These are phyloP conservation scores for Eupithecia exiguata DNA, from an alignment of 2,888 invertebrate genomes.

Conservation along the genomic window DNA sequence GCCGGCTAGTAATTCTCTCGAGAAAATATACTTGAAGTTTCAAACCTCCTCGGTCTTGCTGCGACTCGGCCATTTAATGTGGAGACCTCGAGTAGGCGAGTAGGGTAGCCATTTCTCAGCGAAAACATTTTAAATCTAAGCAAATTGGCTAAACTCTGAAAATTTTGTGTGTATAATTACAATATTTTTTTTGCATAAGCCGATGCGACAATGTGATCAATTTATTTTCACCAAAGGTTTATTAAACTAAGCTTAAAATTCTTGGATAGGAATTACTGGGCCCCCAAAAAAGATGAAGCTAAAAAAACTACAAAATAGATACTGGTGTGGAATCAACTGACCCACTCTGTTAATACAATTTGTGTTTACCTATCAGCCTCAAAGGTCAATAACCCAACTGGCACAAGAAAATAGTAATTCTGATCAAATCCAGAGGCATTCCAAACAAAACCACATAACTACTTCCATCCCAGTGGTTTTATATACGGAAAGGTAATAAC, in stretches of 20 bases:
- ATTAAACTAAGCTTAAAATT: too few species aligned
- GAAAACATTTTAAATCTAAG: not conserved
- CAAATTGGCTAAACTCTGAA: not conserved
- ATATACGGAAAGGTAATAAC: slow-evolving; percentile 11
- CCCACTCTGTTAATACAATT: not conserved
- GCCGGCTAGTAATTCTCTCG: slow-evolving; percentile 52
- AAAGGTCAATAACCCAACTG: not conserved
- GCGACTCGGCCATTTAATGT: slow-evolving; percentile 42
- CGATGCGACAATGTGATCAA: not conserved
- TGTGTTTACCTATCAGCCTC: not conserved
- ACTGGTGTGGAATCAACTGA: not conserved
- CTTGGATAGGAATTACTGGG: not conserved
- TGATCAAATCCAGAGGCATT: not conserved
- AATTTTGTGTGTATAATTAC: not conserved
- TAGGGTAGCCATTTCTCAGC: slow-evolving; percentile 44
- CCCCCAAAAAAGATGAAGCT: not conserved
- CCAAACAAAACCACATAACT: slow-evolving; percentile 14
- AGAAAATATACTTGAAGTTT: slow-evolving; percentile 55
- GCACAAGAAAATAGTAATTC: not conserved
- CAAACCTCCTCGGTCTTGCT: slow-evolving; percentile 45
- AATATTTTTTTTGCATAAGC: not conserved
- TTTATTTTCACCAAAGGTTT: not conserved
- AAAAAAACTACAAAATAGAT: not conserved
- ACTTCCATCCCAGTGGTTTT: not conserved
- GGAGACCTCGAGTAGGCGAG: slow-evolving; percentile 44